A percentile compares a stretch with the other conserved stretches of the same genome.
These are phyloP conservation scores for Lacanobia wlatinum DNA, from an alignment of 2,888 invertebrate genomes.

Conservation along the genomic window DNA sequence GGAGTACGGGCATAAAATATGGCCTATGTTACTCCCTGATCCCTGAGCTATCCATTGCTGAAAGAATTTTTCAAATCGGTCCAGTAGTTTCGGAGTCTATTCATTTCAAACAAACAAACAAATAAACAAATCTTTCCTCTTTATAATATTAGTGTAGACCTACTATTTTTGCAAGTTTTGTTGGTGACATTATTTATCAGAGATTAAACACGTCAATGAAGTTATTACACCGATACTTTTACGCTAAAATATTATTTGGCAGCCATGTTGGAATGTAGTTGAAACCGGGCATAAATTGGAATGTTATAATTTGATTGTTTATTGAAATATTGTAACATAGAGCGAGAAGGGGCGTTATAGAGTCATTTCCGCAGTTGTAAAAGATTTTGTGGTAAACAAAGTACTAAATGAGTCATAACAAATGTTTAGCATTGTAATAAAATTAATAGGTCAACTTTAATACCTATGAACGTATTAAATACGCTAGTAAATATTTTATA, in stretches of 20 bases:
- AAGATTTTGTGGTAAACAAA: conserved; percentile 3
- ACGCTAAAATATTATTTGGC: conserved; percentile 15
- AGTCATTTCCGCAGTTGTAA: background rate
- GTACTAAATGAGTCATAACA: background rate
- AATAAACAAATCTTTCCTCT: too few species aligned
- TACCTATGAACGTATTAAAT: too few species aligned
- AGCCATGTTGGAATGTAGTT: background rate
- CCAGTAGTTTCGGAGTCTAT: too few species aligned
- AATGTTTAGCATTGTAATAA: background rate
- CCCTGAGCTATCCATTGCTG: too few species aligned
- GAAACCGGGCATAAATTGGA: background rate
- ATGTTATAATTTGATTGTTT: background rate
- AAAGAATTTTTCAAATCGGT: too few species aligned
- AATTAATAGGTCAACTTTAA: background rate
- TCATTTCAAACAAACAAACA: too few species aligned
- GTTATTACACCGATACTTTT: conserved; percentile 13
- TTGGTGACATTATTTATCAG: conserved; percentile 8
- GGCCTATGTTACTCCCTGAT: too few species aligned
- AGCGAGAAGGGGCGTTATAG: background rate
- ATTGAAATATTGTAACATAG: background rate
- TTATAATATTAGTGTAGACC: too few species aligned
- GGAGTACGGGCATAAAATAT: too few species aligned
- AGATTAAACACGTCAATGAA: background rate
- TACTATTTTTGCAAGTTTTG: background rate
- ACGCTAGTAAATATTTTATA: too few species aligned